phyloP scores from a whole-genome alignment of 2,113 vertebrate species.

The Pyrgilauda ruficollis region DNA sequence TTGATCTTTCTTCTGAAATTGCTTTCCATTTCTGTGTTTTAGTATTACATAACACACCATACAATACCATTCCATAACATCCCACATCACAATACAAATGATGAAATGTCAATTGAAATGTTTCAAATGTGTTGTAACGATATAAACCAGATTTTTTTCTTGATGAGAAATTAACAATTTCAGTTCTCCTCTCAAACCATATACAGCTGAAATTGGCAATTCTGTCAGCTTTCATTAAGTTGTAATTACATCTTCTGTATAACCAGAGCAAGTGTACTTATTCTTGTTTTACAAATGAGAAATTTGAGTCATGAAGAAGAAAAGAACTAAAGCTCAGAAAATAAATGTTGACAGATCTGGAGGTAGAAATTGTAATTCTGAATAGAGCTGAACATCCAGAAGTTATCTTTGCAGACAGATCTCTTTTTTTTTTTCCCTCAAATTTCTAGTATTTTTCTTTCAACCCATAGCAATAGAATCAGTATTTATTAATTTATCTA shows the following conservation, averaged over 20 bases:
- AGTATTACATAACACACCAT: not conserved
- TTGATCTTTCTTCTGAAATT: conserved; percentile 22
- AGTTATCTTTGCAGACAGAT: not conserved
- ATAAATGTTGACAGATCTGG: not conserved
- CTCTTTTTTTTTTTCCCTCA: too few relatives aligned
- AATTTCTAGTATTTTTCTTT: not conserved
- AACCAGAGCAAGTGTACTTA: not conserved
- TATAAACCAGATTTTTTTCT: not conserved
- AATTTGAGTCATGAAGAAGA: not conserved
- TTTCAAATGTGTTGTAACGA: not conserved
- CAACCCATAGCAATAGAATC: not conserved
- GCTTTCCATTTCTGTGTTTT: conserved; percentile 34
- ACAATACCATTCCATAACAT: not conserved
- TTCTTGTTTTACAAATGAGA: not conserved
- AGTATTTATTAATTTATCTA: not conserved
- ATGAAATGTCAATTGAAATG: conserved; percentile 40
- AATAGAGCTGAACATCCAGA: not conserved
- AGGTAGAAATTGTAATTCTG: not conserved
- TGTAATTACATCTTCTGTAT: conserved; percentile 27
- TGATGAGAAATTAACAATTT: conserved; percentile 51
- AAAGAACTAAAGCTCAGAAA: not conserved
- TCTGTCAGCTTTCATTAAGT: conserved; percentile 31
- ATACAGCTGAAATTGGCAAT: conserved; percentile 28
- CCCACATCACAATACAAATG: not conserved
- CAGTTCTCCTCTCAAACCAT: not conserved